phyloP scores from a whole-genome alignment of 2,113 vertebrate genomes.

The Onychostoma macrolepis region DNA sequence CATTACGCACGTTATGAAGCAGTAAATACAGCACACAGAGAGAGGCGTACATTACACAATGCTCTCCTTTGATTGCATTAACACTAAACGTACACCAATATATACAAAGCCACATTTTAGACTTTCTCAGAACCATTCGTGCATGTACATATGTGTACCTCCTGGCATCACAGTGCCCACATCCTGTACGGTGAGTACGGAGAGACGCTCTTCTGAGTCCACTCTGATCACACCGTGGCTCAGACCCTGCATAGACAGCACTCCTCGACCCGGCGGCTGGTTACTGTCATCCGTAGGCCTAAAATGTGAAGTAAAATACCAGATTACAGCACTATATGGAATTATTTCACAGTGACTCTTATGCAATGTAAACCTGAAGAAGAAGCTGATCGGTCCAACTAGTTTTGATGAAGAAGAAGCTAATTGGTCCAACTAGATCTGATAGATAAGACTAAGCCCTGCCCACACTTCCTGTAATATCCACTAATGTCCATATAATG shows the following conservation, averaged over 20 bases:
- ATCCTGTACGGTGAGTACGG: conserved; percentile 95
- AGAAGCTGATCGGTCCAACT: not conserved
- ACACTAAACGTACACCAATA: not conserved
- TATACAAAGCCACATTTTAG: not conserved
- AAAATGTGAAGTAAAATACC: conserved; percentile 23
- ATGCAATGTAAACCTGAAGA: not conserved
- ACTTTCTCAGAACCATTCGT: not conserved
- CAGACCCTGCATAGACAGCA: conserved; percentile 97
- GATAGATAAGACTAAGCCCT: not conserved
- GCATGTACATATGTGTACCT: conserved; percentile 73
- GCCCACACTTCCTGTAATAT: not conserved
- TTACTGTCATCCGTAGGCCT: conserved; percentile 98
- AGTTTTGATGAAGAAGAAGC: not conserved
- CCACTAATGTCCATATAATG: not conserved
- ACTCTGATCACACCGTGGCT: conserved; percentile 92
- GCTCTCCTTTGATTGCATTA: not conserved
- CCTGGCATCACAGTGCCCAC: conserved; percentile 96
- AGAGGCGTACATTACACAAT: not conserved
- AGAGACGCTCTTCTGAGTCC: conserved; percentile 95
- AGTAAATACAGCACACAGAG: conserved; percentile 13
- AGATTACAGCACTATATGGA: not conserved
- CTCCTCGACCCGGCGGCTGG: conserved; percentile 92
- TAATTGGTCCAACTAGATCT: not conserved
- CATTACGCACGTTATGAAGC: conserved; percentile 37
- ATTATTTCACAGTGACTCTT: not conserved